Evolutionary conservation across 2,888 invertebrate species (phyloP), one percentile per base, ranked within the genome.

Genomic region (Vesta saturnalis): DNA sequence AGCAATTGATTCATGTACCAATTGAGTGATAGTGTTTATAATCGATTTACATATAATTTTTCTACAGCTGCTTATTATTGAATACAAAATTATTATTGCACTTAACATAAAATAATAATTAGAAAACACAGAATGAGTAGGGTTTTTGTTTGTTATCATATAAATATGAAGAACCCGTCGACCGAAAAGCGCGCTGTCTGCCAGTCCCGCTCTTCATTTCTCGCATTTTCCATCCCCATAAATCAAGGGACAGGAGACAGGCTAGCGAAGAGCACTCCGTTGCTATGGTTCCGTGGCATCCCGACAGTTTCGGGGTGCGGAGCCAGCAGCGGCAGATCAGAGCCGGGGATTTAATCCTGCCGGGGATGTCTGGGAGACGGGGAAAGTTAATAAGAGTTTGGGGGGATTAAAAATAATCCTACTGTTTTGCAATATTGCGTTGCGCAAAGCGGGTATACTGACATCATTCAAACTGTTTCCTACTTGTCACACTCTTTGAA

Each of bases 211-310:
- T 85, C 85, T 85, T 85, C 85, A 85, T 85, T 84, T 85, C 85
- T 85, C 84, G 84, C 85, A 84, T 85, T 85, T 84, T 84, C 84
- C 83, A 84, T 84, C 83, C 83, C 84, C 83, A 83, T 85, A 85
- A 85, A 85, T 85, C 85, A 85, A 83, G 83, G 80, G 84, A 85
- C 85, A 85, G 84, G 84, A 85, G 85, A 85, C 85, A 84, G 83
- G 82, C 83, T 78, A 82, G 83, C 83, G 80, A 80, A 79, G 82
- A 82, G 83, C 83, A 82, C 83, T 83, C 84, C 82, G 84, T 84
- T 84, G 84, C 84, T 81, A 84, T 84, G 84, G 84, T 79, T 82
- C 83, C 84, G 83, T 83, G 85, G 86, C 83, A 83, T 84, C 84
- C 84, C 84, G 83, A 83, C 83, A 83, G 83, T 79, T 82, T 77